These are phyloP conservation scores for Hypotaenidia philippensis DNA, from an alignment of 2,797 vertebrate species.

Conservation along the genomic window DNA sequence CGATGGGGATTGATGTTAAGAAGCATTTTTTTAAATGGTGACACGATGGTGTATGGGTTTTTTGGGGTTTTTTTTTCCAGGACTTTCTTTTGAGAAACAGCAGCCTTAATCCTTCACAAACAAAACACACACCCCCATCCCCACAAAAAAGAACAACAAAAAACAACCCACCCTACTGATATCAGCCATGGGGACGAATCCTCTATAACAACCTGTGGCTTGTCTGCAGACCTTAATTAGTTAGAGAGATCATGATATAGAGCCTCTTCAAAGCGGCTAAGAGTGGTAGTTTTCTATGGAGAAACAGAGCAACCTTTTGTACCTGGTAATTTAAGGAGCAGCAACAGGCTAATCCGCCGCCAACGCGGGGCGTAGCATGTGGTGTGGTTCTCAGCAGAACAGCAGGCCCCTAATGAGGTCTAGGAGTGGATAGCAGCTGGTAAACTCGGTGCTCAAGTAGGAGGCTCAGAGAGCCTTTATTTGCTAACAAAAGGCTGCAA, in stretches of 20 bases:
- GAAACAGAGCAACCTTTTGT: conserved; percentile 85
- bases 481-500: conserved; percentile 97
- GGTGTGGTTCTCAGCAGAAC: conserved; percentile 98
- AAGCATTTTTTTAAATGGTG: neutral
- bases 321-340: conserved; percentile 87
- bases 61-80: conserved; percentile 8
- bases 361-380: conserved; percentile 92
- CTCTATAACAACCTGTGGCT: conserved; percentile 83
- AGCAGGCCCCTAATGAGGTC: conserved; percentile 96
- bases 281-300: conserved; percentile 80
- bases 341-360: conserved; percentile 86
- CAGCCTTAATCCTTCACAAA: conserved; percentile 48
- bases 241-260: conserved; percentile 86
- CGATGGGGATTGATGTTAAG: neutral
- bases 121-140: neutral
- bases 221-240: conserved; percentile 83
- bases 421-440: conserved; percentile 98
- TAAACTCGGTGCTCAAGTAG: conserved; percentile 95
- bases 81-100: conserved; percentile 42
- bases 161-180: neutral
- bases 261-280: conserved; percentile 80
- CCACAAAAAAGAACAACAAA: neutral
- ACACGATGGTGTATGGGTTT: rapidly evolving
- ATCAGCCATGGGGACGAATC: conserved; percentile 68
- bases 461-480: conserved; percentile 92